Percentiles rank a stretch among this genome's conserved stretches.
These are phyloP conservation scores for Dexiosoma caninum DNA, from an alignment of 2,888 invertebrate species.

Conservation along the genomic window DNA sequence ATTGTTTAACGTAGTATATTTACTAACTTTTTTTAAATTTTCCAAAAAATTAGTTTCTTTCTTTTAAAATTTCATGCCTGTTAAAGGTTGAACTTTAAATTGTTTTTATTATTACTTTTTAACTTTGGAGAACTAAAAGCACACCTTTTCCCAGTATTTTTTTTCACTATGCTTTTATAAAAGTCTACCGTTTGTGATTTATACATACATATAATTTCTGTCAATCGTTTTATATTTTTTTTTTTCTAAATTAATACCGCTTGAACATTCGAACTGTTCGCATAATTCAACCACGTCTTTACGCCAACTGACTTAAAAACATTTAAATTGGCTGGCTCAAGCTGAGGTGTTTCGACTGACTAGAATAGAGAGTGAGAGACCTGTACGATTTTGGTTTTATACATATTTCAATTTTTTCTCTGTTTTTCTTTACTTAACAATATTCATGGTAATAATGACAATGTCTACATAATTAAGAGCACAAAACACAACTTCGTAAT, in stretches of 20 bases:
- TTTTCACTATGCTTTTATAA: slow-evolving; percentile 11
- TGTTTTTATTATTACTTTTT: not conserved
- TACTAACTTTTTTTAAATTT: not conserved
- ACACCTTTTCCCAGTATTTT: slow-evolving; percentile 21
- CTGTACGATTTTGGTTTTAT: slow-evolving; percentile 6
- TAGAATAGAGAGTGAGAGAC: slow-evolving; percentile 14
- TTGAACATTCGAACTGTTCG: slow-evolving; percentile 45
- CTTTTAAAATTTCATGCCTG: not conserved
- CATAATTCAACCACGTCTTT: slow-evolving; percentile 60
- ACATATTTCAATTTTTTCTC: not conserved
- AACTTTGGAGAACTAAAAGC: not conserved
- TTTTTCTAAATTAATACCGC: slow-evolving; percentile 18
- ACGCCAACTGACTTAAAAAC: slow-evolving; percentile 60
- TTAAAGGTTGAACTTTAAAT: not conserved
- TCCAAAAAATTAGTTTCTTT: not conserved
- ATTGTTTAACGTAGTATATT: not conserved
- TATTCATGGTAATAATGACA: slow-evolving; percentile 16
- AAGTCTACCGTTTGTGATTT: slow-evolving; percentile 36
- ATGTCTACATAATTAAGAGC: not conserved
- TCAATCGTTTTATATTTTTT: not conserved
- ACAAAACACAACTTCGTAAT: slow-evolving; percentile 14
- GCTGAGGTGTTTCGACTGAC: slow-evolving; percentile 39
- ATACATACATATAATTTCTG: too few species aligned
- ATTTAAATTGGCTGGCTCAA: slow-evolving; percentile 44
- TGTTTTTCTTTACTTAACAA: not conserved